Percentiles rank a stretch among this genome's conserved stretches.
These are phyloP conservation scores for Epicauta chinensis DNA, from an alignment of 1,140 invertebrate species.

Conservation along the genomic window DNA sequence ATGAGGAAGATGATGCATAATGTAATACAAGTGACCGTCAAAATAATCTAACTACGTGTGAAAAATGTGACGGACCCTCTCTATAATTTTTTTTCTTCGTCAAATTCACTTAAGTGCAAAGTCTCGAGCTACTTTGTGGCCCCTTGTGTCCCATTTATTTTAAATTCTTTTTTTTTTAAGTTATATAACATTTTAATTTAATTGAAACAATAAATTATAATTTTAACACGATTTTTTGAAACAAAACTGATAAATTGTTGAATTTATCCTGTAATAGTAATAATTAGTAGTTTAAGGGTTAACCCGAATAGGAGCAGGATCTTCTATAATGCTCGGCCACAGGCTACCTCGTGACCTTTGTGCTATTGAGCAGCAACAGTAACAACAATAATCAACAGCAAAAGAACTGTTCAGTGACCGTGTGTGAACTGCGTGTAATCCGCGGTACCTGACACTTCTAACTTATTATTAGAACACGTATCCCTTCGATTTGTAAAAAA, in stretches of 20 bases:
- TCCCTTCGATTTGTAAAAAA: constrained; percentile 43
- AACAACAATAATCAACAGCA: constrained; percentile 1
- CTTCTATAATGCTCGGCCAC: constrained; percentile 23
- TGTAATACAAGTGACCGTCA: constrained; percentile 26
- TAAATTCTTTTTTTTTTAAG: not conserved
- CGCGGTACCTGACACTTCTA: constrained; percentile 40
- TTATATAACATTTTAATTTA: not conserved
- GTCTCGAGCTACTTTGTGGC: constrained; percentile 38
- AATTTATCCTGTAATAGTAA: not conserved
- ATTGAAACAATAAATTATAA: not conserved
- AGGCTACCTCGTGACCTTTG: constrained; percentile 35
- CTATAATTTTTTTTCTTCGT: not conserved
- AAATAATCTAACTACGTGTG: constrained; percentile 20
- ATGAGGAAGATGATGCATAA: constrained; percentile 43
- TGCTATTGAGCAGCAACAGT: constrained; percentile 3
- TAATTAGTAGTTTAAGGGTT: not conserved
- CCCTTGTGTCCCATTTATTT: not conserved
- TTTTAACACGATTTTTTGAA: not conserved
- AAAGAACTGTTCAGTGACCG: constrained; percentile 23
- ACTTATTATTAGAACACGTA: constrained; percentile 38
- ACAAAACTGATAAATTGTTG: not conserved
- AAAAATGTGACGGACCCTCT: constrained; percentile 35
- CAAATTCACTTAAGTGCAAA: constrained; percentile 29
- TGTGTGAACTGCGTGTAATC: constrained; percentile 29
- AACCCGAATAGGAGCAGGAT: constrained; percentile 5